Conservation (phyloP, 2,113 vertebrate genomes). For the Camarhynchus parvulus region DNA sequence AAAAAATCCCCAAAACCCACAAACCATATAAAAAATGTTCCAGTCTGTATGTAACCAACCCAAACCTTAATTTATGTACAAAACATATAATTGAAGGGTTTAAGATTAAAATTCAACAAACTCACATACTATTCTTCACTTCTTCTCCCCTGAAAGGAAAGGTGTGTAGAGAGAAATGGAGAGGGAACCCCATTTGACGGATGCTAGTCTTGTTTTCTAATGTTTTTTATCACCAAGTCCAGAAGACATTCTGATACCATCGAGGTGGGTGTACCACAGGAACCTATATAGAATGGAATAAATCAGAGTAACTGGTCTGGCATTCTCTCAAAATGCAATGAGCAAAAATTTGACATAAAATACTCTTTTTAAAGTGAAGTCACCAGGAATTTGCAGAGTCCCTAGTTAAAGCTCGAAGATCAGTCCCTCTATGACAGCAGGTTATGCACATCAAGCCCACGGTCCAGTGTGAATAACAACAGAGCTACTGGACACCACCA, state of each 20-base stretch:
- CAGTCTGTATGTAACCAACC: not conserved
- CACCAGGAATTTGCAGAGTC: not conserved
- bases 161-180: not conserved
- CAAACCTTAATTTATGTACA: not conserved
- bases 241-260: constrained; percentile 25
- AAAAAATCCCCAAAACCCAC: not conserved
- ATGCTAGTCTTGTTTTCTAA: constrained; percentile 1
- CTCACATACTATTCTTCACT: constrained; percentile 59
- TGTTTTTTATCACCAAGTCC: not conserved
- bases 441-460: not conserved
- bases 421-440: not conserved
- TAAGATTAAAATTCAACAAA: not conserved
- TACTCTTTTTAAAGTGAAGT: not conserved
- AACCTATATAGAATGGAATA: constrained; percentile 22
- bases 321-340: not conserved
- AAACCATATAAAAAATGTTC: not conserved
- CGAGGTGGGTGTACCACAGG: not conserved
- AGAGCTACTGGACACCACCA: not conserved
- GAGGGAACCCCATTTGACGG: constrained; percentile 60
- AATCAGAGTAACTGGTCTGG: not conserved
- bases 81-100: not conserved
- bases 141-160: constrained; percentile 54
- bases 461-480: not conserved
- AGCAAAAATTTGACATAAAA: not conserved
- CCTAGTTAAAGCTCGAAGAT: not conserved